A percentile compares a stretch with the other conserved stretches of the same genome.
phyloP scores from a whole-genome alignment of 2,888 invertebrate genomes.

The Lasioglossum leucozonium region DNA sequence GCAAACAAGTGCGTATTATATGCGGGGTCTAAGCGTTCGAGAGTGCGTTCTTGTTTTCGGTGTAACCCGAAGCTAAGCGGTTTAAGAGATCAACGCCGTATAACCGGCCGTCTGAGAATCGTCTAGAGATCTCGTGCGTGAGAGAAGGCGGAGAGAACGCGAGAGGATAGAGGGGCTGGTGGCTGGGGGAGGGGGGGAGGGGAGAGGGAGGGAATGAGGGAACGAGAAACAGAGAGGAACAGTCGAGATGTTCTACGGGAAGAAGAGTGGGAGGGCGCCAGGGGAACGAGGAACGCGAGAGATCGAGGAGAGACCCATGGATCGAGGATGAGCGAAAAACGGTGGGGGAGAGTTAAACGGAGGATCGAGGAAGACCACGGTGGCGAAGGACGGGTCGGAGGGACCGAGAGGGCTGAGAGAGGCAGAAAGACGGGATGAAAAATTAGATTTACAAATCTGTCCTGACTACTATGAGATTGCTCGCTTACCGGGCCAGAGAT shows the following conservation, averaged over 20 bases:
- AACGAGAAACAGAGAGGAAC: neutral
- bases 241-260: neutral
- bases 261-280: constrained; percentile 45
- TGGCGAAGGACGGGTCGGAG: constrained; percentile 56
- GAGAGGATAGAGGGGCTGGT: neutral
- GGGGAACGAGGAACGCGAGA: constrained; percentile 40
- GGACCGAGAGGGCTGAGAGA: constrained; percentile 58
- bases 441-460: constrained; percentile 83
- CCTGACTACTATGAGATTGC: constrained; percentile 79
- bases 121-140: constrained; percentile 76
- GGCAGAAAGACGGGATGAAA: constrained; percentile 78
- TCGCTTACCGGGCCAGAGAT: constrained; percentile 69
- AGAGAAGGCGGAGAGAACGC: constrained; percentile 40
- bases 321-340: constrained; percentile 35
- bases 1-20: constrained; percentile 82
- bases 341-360: constrained; percentile 48
- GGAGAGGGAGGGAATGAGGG: neutral
- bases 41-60: constrained; percentile 84
- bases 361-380: constrained; percentile 57
- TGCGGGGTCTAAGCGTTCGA: constrained; percentile 80
- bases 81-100: constrained; percentile 83
- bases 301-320: constrained; percentile 3
- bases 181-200: too few relatives aligned
- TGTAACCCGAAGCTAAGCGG: constrained; percentile 85
- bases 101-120: constrained; percentile 80